Conservation (phyloP, 2,888 invertebrate genomes). For the Andrena praecox region DNA sequence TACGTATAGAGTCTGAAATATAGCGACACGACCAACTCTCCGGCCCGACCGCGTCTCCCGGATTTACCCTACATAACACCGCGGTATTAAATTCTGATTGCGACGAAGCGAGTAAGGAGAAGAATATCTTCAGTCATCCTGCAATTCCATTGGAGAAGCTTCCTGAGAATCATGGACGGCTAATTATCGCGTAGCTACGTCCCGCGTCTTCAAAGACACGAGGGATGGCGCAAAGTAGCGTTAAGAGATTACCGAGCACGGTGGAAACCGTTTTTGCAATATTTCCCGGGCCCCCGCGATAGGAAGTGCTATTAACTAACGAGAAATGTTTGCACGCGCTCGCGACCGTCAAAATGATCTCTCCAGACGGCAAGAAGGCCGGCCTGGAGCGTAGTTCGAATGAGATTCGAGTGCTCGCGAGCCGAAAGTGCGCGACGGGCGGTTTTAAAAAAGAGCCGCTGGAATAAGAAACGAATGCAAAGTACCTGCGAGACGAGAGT, state of each 20-base stretch:
- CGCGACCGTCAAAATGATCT: conserved; percentile 9
- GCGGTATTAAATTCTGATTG: no score
- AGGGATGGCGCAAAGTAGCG: neutral
- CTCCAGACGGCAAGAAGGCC: neutral
- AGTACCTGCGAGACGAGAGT: conserved; percentile 48
- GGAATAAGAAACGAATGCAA: conserved; percentile 67
- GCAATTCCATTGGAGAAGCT: no score
- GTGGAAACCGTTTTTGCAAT: conserved; percentile 21
- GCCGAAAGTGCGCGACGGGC: conserved; percentile 43
- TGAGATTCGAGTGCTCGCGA: conserved; percentile 59
- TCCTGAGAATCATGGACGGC: no score
- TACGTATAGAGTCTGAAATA: no score
- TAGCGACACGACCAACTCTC: no score
- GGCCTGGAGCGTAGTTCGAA: conserved; percentile 38
- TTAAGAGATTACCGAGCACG: conserved; percentile 2
- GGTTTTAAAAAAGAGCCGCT: conserved; percentile 47
- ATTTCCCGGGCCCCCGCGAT: conserved; percentile 13
- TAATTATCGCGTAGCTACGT: neutral
- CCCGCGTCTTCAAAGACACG: neutral
- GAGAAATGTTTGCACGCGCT: neutral
- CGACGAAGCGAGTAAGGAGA: no score
- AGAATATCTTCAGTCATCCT: no score
- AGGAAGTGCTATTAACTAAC: conserved; percentile 6
- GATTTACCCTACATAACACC: no score
- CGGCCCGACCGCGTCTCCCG: no score